These are phyloP conservation scores for Dolichallabes microphthalmus DNA, from an alignment of 2,113 vertebrate genomes.

Conservation along the genomic window DNA sequence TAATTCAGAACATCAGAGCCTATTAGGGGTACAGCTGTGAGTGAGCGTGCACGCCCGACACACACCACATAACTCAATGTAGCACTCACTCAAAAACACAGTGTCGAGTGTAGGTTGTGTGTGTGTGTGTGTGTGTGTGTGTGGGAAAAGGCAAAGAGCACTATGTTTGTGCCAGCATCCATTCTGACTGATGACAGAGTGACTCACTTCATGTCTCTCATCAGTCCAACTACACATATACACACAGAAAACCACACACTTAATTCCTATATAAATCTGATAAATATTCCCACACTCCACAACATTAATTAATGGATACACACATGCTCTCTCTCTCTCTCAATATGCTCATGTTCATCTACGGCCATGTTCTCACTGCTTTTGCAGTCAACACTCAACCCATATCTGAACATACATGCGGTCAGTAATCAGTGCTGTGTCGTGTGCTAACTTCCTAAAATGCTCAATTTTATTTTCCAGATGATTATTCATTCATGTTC, in stretches of 20 bases:
- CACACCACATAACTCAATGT: constrained; percentile 44
- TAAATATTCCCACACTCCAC: background rate
- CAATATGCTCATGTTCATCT: background rate
- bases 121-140: constrained; percentile 56
- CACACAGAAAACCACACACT: background rate
- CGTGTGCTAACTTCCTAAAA: background rate
- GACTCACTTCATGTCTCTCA: constrained; percentile 28
- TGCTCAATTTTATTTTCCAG: background rate
- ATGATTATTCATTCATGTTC: background rate
- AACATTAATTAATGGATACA: background rate
- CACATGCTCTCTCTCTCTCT: background rate
- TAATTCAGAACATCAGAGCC: constrained; percentile 41
- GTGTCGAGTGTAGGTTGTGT: constrained; percentile 21
- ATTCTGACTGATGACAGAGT: constrained; percentile 70
- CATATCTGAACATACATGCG: background rate
- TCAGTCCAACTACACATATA: constrained; percentile 11
- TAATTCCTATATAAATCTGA: background rate
- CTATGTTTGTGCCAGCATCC: constrained; percentile 66
- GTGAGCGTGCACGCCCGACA: constrained; percentile 28
- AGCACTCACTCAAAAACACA: constrained; percentile 52
- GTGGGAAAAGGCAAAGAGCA: constrained; percentile 63
- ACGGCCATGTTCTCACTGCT: background rate
- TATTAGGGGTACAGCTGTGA: constrained; percentile 33
- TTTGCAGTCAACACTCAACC: background rate
- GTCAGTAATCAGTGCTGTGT: background rate